Conservation (phyloP, 2,797 vertebrate genomes). For the Ptychobarbus kaznakovi region DNA sequence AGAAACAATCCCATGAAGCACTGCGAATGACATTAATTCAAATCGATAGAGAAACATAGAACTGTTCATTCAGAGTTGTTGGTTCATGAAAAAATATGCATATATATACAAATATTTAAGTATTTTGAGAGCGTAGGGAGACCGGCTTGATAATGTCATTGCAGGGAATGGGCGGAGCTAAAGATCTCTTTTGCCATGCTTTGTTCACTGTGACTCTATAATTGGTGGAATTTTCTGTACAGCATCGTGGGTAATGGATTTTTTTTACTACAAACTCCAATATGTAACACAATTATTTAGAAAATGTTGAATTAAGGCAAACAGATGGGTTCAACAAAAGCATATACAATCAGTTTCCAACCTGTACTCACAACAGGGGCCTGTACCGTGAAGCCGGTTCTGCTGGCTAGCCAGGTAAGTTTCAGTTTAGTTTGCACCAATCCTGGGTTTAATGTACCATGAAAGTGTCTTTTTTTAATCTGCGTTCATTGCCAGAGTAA, state of each 20-base stretch:
- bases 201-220: neutral
- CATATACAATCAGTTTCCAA: neutral
- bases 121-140: neutral
- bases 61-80: neutral
- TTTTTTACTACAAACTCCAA: neutral
- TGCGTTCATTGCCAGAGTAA: no score
- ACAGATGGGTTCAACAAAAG: neutral
- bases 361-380: neutral
- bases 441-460: no score
- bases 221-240: neutral
- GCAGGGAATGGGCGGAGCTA: neutral
- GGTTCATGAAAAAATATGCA: neutral
- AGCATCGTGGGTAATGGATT: neutral
- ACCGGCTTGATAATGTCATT: neutral
- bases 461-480: no score
- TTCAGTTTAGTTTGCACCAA: no score
- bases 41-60: neutral
- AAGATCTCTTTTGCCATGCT: neutral
- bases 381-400: no score
- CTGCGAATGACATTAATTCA: neutral
- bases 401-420: no score
- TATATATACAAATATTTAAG: neutral
- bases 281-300: neutral
- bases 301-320: neutral
- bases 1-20: neutral